Evolutionary conservation across 2,797 vertebrate genomes (phyloP).

Genomic region (Dromococcyx pavoninus): DNA sequence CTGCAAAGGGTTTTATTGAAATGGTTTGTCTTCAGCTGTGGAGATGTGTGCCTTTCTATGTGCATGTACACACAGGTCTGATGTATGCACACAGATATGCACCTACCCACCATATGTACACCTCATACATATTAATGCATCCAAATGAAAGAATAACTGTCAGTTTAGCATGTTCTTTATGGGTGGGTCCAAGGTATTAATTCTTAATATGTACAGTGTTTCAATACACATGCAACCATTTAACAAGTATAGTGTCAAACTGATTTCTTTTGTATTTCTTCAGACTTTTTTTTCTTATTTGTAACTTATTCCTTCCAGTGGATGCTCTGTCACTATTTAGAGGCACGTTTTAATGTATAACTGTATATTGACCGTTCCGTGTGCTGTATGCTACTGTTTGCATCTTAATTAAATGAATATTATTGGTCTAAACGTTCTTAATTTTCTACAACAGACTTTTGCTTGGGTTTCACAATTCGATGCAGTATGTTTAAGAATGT

Average conservation of each 20-base stretch:
- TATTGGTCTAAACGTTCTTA: slow-evolving; percentile 59
- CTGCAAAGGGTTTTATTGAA: slow-evolving; percentile 44
- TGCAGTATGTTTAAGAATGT: slow-evolving; percentile 39
- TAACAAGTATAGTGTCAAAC: slow-evolving; percentile 34
- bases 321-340: slow-evolving; percentile 63
- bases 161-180: slow-evolving; percentile 6
- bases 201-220: slow-evolving; percentile 25
- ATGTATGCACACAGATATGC: neutral
- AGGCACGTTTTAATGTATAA: slow-evolving; percentile 67
- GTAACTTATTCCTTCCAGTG: slow-evolving; percentile 40
- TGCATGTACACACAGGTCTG: neutral
- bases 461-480: slow-evolving; percentile 55
- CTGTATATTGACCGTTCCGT: slow-evolving; percentile 57
- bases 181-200: neutral
- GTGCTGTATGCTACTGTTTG: slow-evolving; percentile 56
- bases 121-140: neutral
- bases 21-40: slow-evolving; percentile 42
- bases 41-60: slow-evolving; percentile 3
- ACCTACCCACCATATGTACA: neutral
- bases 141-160: neutral
- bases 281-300: slow-evolving; percentile 28
- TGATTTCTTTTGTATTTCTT: slow-evolving; percentile 47
- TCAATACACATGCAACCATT: neutral
- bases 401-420: slow-evolving; percentile 57
- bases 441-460: slow-evolving; percentile 48